Evolutionary conservation across 2,888 invertebrate species (phyloP).

Genomic region (Agriopis marginaria): DNA sequence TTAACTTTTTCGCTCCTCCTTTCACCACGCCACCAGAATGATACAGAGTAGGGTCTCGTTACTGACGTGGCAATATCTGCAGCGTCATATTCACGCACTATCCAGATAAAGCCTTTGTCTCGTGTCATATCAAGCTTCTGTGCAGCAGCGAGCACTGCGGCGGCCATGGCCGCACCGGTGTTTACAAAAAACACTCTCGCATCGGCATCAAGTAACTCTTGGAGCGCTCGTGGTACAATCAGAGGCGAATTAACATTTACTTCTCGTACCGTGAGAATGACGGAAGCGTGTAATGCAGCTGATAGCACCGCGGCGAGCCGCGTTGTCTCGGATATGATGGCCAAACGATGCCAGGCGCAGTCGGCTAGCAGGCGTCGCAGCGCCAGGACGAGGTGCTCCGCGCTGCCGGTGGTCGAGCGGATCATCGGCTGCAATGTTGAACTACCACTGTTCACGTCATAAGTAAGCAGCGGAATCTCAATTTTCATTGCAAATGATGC

Average conservation of each 20-base stretch:
- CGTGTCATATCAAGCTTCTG: neutral
- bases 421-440: too few species aligned
- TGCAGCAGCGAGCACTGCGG: neutral
- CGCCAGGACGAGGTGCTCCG: constrained; percentile 16
- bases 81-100: neutral
- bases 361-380: constrained; percentile 20
- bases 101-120: constrained; percentile 1
- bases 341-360: constrained; percentile 9
- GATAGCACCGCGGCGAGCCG: neutral
- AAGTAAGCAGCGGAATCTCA: neutral
- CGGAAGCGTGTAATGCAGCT: neutral
- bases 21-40: constrained; percentile 7
- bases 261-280: neutral
- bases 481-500: neutral
- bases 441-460: neutral
- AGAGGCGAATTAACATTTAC: neutral
- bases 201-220: neutral
- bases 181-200: neutral
- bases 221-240: neutral
- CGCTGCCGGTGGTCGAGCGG: neutral
- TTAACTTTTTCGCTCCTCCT: neutral
- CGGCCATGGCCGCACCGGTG: neutral
- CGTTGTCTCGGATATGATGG: neutral
- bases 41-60: neutral
- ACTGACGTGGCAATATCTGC: neutral